These are phyloP conservation scores for Hirtodrosophila confusa DNA, from an alignment of 2,888 invertebrate species.

Conservation along the genomic window DNA sequence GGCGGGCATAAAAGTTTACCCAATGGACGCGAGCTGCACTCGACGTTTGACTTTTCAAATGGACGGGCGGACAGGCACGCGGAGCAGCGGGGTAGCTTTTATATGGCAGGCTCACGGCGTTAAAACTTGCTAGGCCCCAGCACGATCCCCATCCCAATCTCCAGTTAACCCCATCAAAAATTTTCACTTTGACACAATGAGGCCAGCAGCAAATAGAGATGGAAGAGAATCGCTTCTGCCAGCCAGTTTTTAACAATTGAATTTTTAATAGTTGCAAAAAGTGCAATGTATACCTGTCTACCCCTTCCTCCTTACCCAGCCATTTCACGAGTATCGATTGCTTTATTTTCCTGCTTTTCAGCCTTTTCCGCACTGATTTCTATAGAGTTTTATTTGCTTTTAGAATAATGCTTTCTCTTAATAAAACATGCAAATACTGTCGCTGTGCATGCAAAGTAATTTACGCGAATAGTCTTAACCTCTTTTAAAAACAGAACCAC, in stretches of 20 bases:
- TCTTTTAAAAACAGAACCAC: too few relatives aligned
- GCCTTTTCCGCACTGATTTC: constrained; percentile 19
- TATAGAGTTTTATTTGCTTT: constrained; percentile 16
- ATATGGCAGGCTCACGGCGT: constrained; percentile 20
- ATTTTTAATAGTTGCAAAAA: constrained; percentile 68
- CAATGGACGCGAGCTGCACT: constrained; percentile 56
- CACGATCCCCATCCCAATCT: constrained; percentile 5
- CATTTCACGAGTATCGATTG: constrained; percentile 41
- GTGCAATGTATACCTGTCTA: constrained; percentile 30
- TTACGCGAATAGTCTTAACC: too few relatives aligned
- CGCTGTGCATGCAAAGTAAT: constrained; percentile 7
- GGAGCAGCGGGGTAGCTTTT: background rate
- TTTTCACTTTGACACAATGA: constrained; percentile 71
- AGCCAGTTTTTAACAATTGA: constrained; percentile 64
- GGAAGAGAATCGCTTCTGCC: constrained; percentile 19
- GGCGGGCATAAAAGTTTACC: constrained; percentile 55
- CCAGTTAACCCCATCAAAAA: constrained; percentile 50
- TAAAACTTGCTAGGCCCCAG: constrained; percentile 40
- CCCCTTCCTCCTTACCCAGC: too few relatives aligned
- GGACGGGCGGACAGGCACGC: constrained; percentile 26
- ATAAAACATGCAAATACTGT: constrained; percentile 53
- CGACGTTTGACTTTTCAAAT: constrained; percentile 70
- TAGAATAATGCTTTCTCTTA: constrained; percentile 21
- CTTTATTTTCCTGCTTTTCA: constrained; percentile 11
- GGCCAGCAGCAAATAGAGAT: constrained; percentile 50